Evolutionary conservation across 2,888 invertebrate genomes (phyloP), one percentile per base, ranked within the genome.

Genomic region (Rambutsinella grinnellia): DNA sequence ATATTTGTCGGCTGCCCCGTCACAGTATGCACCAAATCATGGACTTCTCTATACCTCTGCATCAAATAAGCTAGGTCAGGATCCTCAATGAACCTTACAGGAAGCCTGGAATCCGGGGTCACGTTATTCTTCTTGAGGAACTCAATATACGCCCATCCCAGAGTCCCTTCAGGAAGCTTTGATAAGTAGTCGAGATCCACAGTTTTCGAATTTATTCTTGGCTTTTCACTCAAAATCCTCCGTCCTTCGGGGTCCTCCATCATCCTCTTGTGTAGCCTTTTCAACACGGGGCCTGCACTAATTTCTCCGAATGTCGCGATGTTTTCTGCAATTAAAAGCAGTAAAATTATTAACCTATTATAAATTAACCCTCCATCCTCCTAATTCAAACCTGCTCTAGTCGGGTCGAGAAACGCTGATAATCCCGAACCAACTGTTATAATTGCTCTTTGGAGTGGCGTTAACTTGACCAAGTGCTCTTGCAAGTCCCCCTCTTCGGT

Each of bases 1-100:
- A 97, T 95, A 84, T 94, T 94, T 13, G 96, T 97, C 46, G 94
- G 96, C 96, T 98, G 97, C 82, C 92, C 92, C 49, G 99, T 89
- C 19, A 94, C 89, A 0, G 97, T 93, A 87, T 99, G 99, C 72
- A 95, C 91, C 81, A 99, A 90, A 88, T 99, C 99, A 87, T 99
- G 99, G 8, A 94, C 93, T 88, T 99, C 98, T 81, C 99, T 91
- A 86, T 99, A 99, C 67, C 99, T 90, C 87, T 97, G 96, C 93
- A 99, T 96, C 56, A 99, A 93, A 88, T 98, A 99, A 3, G 97
- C 96, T 83, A 97, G 87, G 80, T 97, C 93, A 1, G 91, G 88
- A 86, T 99, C 94, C 81, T 95, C 92, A 58, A 99, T 91, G 87
- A 97, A 99, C 84, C 94, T 93, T 0, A 99, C 98, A 17, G 93